Percentiles rank a stretch among this genome's conserved stretches.
Conservation (phyloP, 35 echinoderm and acorn worm species). For the Diadema setosum region DNA sequence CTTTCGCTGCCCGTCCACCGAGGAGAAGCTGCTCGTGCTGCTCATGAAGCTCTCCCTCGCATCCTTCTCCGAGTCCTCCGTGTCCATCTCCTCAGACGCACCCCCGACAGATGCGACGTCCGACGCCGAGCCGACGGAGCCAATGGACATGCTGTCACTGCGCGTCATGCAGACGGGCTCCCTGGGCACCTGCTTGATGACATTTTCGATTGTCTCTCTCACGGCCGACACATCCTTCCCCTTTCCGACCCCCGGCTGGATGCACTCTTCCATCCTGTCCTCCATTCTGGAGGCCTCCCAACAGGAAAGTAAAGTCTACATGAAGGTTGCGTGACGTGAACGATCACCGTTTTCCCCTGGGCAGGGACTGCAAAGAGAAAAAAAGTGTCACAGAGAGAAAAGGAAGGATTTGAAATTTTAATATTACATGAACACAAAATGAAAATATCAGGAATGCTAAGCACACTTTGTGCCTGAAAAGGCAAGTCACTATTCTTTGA, state of each 20-base stretch:
- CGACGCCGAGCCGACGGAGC: background rate
- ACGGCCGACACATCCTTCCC: background rate
- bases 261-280: too few relatives aligned
- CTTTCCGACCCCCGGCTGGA: background rate
- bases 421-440: too few relatives aligned
- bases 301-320: too few relatives aligned
- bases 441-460: too few relatives aligned
- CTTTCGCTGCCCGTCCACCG: background rate
- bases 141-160: constrained; percentile 19
- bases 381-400: too few relatives aligned
- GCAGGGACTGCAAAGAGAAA: too few relatives aligned
- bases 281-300: background rate
- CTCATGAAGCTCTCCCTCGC: background rate
- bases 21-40: background rate
- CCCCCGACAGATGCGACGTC: background rate
- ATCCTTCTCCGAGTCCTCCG: constrained; percentile 11
- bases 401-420: too few relatives aligned
- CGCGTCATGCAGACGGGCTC: background rate
- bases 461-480: too few relatives aligned
- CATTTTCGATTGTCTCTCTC: background rate
- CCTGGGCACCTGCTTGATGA: background rate
- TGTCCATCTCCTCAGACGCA: background rate
- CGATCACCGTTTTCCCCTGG: too few relatives aligned
- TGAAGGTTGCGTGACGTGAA: too few relatives aligned
- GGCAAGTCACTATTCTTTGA: too few relatives aligned